Evolutionary conservation across 2,888 invertebrate genomes (phyloP), one percentile per base, ranked within the genome.

Genomic region (Sinopyrophorus schimmeli): DNA sequence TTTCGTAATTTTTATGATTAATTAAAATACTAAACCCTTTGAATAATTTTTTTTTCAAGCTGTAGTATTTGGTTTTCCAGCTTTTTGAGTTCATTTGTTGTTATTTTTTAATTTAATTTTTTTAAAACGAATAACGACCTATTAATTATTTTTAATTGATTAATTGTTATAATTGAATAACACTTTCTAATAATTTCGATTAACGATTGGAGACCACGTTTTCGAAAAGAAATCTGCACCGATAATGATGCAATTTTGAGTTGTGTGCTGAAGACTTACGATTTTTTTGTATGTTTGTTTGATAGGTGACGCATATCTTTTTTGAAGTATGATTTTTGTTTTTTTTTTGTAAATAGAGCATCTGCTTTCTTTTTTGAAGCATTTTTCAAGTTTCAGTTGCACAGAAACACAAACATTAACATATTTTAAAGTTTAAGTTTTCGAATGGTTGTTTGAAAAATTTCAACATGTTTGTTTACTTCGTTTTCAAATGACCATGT

Each of bases 1-100:
- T 21, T 21, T 27, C 11, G 11, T 12, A 27, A 10, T 14, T 10
- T 7, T 15, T 28, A 28, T 28, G n/a, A 15, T 28, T n/a, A 28
- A 28, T 27, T 27, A 11, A 21, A 21, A 21, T 3, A 5, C 9
- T 3, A 21, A 21, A n/a, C n/a, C n/a, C n/a, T n/a, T n/a, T n/a
- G n/a, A n/a, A n/a, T n/a, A n/a, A n/a, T n/a, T n/a, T n/a, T n/a
- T n/a, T n/a, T n/a, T n/a, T n/a, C n/a, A n/a, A n/a, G 62, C 63
- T 56, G 62, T 64, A 64, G 27, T 47, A 54, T 63, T 58, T 58
- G 57, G 57, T 57, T 60, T 61, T 62, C 54, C 54, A 60, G 60
- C 61, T 63, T 65, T 55, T 63, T 60, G 44, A 23, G 18, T 40
- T 32, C 24, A 35, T 26, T 26, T 20, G 15, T 17, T 20, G 11